Percentiles rank a stretch among this genome's conserved stretches.
phyloP scores from a whole-genome alignment of 1,140 invertebrate genomes.

The Dolichoris vasculosae region DNA sequence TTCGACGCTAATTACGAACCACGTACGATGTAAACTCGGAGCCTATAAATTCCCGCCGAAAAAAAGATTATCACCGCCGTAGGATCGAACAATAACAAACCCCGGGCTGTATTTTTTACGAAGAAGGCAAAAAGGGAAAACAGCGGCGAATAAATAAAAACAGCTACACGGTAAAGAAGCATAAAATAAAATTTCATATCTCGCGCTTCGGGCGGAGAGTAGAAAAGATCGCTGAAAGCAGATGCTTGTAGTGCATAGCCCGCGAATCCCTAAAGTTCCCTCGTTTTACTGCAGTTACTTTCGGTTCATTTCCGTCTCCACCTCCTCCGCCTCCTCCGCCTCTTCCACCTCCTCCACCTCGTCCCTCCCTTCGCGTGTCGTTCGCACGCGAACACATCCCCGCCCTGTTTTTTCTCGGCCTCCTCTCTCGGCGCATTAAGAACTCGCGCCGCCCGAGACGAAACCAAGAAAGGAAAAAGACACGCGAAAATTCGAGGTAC shows the following conservation, averaged over 20 bases:
- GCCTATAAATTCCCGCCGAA: not conserved
- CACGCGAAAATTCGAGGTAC: constrained; percentile 12
- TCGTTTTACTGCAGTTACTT: constrained; percentile 48
- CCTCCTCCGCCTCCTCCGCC: not conserved
- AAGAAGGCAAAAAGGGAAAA: not conserved
- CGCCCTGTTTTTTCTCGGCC: not conserved
- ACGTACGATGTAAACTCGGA: not conserved
- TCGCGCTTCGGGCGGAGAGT: not conserved
- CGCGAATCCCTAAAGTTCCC: constrained; percentile 38
- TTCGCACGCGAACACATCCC: constrained; percentile 19
- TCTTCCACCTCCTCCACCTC: not conserved
- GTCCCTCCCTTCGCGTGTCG: constrained; percentile 29
- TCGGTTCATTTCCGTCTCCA: constrained; percentile 49
- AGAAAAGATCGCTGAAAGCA: constrained; percentile 48
- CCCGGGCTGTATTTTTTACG: not conserved
- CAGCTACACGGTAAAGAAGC: not conserved
- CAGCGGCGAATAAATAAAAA: not conserved
- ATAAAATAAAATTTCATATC: constrained; percentile 44
- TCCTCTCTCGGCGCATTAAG: constrained; percentile 24
- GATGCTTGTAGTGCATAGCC: constrained; percentile 37
- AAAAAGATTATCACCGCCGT: not conserved
- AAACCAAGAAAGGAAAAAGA: constrained; percentile 1
- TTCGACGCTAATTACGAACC: not conserved
- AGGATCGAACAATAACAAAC: constrained; percentile 10
- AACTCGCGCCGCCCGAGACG: not conserved